Base-by-base conservation (phyloP, 2,797 vertebrate species). In the Gambelia wislizenii region DNA sequence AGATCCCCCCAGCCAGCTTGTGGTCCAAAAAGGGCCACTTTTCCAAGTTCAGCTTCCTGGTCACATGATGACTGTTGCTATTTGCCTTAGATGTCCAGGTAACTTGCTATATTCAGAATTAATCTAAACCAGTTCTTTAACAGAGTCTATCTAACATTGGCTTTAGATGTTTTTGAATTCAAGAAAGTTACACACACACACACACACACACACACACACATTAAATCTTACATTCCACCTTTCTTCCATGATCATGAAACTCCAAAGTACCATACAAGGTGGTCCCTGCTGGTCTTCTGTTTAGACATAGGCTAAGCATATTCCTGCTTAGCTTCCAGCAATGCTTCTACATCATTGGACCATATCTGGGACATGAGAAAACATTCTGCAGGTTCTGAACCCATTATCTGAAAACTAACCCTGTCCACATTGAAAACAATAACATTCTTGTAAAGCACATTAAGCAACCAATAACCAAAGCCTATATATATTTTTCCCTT, bases 391-490 rank as follows among this genome's bases (percentile, higher is more conserved):
- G 30, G 47, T 49, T 80, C 78, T 87, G 52, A 42, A 69, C 14
- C 9, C 22, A 36, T 49, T 42, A 56, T 49, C 42, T 39, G 47
- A 61, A 44, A 27, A 20, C 7, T 56, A 52, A 42, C 33, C n/a
- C n/a, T 42, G 8, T 52, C 56, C 80, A 49, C 22, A 61, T 80
- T 74, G 61, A 85, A 80, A 61, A 67, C 33, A 33, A 39, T 14
- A 42, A 67, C 42, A 74, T 27, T 47, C 33, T 27, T 64, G 44
- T 27, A 14, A 75, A 64, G 12, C 77, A n/a, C 44, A 64, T 67
- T 76, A 86, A 86, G 2, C 72, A 94, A 94, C 0, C 1, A 90
- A 87, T 87, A 89, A 86, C 20, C 20, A 44, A 95, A 79, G 84
- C 84, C 61, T 83, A 1, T 88, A 78, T 90, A 79, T 94, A 96